Evolutionary conservation across 2,797 vertebrate species (phyloP).

Genomic region (Tragopan temminckii): DNA sequence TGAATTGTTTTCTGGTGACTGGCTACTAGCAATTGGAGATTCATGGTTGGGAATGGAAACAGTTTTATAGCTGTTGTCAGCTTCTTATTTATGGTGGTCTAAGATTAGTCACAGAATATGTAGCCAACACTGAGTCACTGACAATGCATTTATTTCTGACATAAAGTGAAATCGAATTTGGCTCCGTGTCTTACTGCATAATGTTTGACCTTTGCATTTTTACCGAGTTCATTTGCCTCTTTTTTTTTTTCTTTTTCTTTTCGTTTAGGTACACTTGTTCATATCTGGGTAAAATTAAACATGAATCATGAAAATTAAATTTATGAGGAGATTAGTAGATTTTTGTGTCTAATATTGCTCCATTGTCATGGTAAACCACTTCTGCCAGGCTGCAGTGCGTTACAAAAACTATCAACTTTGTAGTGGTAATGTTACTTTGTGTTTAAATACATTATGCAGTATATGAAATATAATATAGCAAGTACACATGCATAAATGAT

Average conservation of each 20-base stretch:
- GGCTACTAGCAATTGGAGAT: constrained; percentile 51
- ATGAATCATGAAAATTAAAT: constrained; percentile 44
- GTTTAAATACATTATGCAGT: constrained; percentile 11
- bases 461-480: constrained; percentile 37
- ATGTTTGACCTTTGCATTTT: constrained; percentile 77
- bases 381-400: not conserved
- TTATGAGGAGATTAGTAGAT: constrained; percentile 61
- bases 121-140: constrained; percentile 89
- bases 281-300: constrained; percentile 48
- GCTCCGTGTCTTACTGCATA: constrained; percentile 78
- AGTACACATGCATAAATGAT: not conserved
- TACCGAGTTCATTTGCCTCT: constrained; percentile 55
- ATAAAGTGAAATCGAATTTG: constrained; percentile 89
- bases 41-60: constrained; percentile 78
- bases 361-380: constrained; percentile 19
- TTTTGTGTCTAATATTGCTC: constrained; percentile 41
- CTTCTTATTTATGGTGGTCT: constrained; percentile 84
- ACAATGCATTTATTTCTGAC: constrained; percentile 87
- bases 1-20: constrained; percentile 73
- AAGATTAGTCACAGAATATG: constrained; percentile 89
- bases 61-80: constrained; percentile 82
- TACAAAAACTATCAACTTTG: not conserved
- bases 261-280: constrained; percentile 47
- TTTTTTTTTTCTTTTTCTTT: not conserved
- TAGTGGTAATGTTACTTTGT: constrained; percentile 25